These are phyloP conservation scores for Catagonus wagneri DNA, from an alignment of 2,113 vertebrate genomes.

Conservation along the genomic window DNA sequence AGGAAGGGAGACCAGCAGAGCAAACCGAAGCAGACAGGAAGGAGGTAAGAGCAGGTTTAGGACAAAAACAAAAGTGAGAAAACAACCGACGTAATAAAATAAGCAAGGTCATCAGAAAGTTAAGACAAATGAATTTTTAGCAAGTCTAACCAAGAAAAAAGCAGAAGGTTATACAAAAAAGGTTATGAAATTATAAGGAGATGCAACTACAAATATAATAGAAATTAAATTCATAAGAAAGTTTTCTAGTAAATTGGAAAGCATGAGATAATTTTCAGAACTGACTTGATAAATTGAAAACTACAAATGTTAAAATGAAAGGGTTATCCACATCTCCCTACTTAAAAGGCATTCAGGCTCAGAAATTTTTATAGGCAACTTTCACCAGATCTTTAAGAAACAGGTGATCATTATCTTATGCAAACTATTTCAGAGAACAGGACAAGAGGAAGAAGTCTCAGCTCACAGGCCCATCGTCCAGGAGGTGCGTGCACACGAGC, in stretches of 20 bases:
- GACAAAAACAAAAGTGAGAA: neutral
- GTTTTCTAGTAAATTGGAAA: neutral
- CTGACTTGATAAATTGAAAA: neutral
- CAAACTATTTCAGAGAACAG: neutral
- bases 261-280: neutral
- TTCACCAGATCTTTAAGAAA: neutral
- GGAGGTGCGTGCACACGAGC: accelerated
- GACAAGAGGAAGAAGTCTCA: neutral
- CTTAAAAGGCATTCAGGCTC: neutral
- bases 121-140: neutral
- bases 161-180: neutral
- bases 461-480: neutral
- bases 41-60: neutral
- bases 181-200: neutral
- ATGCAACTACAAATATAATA: neutral
- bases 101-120: neutral
- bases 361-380: neutral
- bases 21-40: neutral
- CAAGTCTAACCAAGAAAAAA: neutral
- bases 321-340: neutral
- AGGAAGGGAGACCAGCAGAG: no score
- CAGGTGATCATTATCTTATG: neutral
- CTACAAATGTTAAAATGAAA: neutral
- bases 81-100: neutral
- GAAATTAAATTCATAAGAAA: neutral